phyloP scores from a whole-genome alignment of 1,140 invertebrate genomes.

The Melitaea cinxia region DNA sequence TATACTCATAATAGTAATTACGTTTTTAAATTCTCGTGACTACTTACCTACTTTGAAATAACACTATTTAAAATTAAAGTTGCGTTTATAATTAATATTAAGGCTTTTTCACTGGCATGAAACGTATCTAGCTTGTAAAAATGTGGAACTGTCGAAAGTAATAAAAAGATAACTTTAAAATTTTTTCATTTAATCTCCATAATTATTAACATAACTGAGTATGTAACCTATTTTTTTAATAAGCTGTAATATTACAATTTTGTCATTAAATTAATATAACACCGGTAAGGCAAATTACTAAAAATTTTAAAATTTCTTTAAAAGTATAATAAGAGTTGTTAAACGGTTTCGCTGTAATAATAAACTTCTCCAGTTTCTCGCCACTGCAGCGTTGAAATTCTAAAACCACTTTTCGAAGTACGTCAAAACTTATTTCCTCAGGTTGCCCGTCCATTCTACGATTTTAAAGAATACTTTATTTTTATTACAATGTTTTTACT shows the following conservation, averaged over 20 bases:
- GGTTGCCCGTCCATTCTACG: not conserved
- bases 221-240: too few relatives aligned
- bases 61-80: not conserved
- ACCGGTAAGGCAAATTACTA: too few relatives aligned
- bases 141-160: not conserved
- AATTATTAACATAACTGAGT: too few relatives aligned
- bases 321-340: slow-evolving; percentile 11
- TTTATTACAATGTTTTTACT: too few relatives aligned
- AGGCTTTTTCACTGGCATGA: not conserved
- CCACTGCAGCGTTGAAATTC: slow-evolving; percentile 12
- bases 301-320: too few relatives aligned
- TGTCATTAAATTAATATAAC: too few relatives aligned
- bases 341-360: slow-evolving; percentile 4
- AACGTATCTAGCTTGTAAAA: too few relatives aligned
- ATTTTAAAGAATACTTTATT: not conserved
- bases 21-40: not conserved
- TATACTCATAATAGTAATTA: not conserved
- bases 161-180: too few relatives aligned
- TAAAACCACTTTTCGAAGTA: slow-evolving; percentile 10
- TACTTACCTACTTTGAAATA: not conserved
- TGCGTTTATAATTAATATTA: not conserved
- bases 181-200: too few relatives aligned
- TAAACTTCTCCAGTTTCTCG: slow-evolving; percentile 9
- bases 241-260: too few relatives aligned
- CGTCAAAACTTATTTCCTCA: slow-evolving; percentile 4